Conservation (phyloP, 2,888 invertebrate species). For the Cryptocephalus primarius region DNA sequence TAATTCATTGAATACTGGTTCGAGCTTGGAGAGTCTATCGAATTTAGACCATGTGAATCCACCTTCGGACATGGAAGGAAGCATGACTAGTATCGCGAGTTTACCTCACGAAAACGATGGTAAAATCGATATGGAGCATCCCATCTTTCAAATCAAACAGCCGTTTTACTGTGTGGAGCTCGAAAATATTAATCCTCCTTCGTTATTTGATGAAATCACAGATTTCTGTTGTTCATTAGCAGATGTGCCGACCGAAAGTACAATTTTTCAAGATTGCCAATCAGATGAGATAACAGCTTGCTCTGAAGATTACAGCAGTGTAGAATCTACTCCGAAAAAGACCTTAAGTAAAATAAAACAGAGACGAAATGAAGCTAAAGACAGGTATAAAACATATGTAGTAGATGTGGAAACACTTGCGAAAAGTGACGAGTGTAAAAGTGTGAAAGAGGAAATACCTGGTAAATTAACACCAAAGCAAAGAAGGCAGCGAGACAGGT, state of each 20-base stretch:
- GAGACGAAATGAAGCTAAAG: slow-evolving; percentile 60
- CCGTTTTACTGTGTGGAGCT: slow-evolving; percentile 46
- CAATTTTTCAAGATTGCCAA: slow-evolving; percentile 21
- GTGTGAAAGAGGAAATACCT: slow-evolving; percentile 5
- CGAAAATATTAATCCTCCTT: slow-evolving; percentile 62
- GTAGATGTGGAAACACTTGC: slow-evolving; percentile 53
- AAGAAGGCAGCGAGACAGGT: slow-evolving; percentile 48
- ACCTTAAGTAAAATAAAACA: slow-evolving; percentile 54
- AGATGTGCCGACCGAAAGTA: slow-evolving; percentile 41
- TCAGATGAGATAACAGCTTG: slow-evolving; percentile 34
- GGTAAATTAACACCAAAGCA: slow-evolving; percentile 49
- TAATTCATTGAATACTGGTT: slow-evolving; percentile 33
- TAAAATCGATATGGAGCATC: slow-evolving; percentile 28
- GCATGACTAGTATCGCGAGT: slow-evolving; percentile 76
- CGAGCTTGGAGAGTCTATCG: slow-evolving; percentile 54
- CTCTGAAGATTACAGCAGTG: slow-evolving; percentile 51
- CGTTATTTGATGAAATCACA: slow-evolving; percentile 56
- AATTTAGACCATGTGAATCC: slow-evolving; percentile 71
- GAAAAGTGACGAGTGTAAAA: slow-evolving; percentile 32
- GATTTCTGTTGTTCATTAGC: slow-evolving; percentile 42
- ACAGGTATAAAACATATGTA: slow-evolving; percentile 75
- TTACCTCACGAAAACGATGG: slow-evolving; percentile 55
- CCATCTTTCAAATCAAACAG: slow-evolving; percentile 33
- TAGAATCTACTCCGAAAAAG: slow-evolving; percentile 65
- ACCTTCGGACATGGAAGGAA: slow-evolving; percentile 74